Evolutionary conservation across 2,797 vertebrate genomes (phyloP).

Genomic region (Mionectes olivaceus): DNA sequence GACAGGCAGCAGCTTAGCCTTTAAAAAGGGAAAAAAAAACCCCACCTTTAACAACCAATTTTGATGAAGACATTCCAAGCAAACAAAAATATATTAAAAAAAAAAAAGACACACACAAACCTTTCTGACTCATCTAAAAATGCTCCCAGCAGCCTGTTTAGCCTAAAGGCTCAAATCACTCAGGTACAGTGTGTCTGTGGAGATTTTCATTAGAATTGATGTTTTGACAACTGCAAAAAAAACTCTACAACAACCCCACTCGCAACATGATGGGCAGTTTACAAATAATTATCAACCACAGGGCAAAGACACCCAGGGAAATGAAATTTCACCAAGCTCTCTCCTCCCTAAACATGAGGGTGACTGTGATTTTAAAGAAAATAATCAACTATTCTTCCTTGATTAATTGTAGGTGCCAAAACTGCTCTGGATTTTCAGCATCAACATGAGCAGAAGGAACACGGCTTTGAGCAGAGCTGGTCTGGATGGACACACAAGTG

Average conservation of each 20-base stretch:
- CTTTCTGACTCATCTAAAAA: slow-evolving; percentile 67
- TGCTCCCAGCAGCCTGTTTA: slow-evolving; percentile 47
- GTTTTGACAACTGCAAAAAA: slow-evolving; percentile 69
- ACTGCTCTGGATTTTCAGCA: not conserved
- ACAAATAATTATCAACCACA: slow-evolving; percentile 53
- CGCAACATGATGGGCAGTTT: not conserved
- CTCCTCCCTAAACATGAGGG: not conserved
- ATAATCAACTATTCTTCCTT: not conserved
- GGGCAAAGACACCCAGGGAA: not conserved
- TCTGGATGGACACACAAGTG: not conserved
- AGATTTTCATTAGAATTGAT: slow-evolving; percentile 71
- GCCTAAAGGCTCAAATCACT: slow-evolving; percentile 64
- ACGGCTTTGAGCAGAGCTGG: not conserved
- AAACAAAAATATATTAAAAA: not conserved
- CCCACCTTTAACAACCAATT: not conserved
- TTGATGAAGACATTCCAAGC: slow-evolving; percentile 36
- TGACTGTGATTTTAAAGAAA: not conserved
- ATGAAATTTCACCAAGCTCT: not conserved
- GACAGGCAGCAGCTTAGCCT: slow-evolving; percentile 31
- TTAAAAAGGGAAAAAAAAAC: not conserved
- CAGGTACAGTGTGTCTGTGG: slow-evolving; percentile 13
- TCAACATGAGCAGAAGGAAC: not conserved
- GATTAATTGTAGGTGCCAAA: not conserved
- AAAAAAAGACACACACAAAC: not conserved
- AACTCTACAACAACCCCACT: not conserved